Base-by-base conservation (phyloP, 2,888 invertebrate species). In the Thymelicus lineola region DNA sequence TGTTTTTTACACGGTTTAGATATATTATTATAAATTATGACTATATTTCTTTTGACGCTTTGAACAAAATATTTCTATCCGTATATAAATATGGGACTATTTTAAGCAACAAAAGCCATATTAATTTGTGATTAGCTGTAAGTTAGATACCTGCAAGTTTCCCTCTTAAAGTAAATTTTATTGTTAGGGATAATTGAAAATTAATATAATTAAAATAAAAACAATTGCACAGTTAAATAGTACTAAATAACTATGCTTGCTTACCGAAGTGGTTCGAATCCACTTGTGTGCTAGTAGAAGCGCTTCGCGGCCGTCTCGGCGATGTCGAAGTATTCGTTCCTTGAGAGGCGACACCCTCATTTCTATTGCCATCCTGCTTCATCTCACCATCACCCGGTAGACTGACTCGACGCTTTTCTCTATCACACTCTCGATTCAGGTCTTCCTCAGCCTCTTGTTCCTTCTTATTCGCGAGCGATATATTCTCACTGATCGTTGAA, bases 221-320 rank as follows among this genome's bases (percentile, higher is more conserved):
- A 28, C 28, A 61, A 46, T 1, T 61, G 28, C 28, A 61, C 28
- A 46, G 7, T 1, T 48, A 48, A 0, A 5, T 48, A 7, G 20
- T 10, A 6, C 20, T 17, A 60, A 10, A 60, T 12, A 14, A 42
- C 10, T 61, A 38, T 66, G 81, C 94, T 94, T 66, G 81, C 94
- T 94, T 92, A 97, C 97, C 97, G 82, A 97, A 97, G 91, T 97
- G 96, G 94, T 96, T 96, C 60, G 96, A 96, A 88, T 97, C 97
- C 78, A 97, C 97, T 95, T 97, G 97, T 9, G 97, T 97, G 76
- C 96, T 96, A 59, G 97, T 96, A 48, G 97, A 96, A 75, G 97
- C 96, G 90, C 96, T 97, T 82, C 96, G 95, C 69, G 97, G 97
- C 88, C 97, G 93, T 87, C 96, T 96, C 72, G 96, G 96, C 45